Conservation (phyloP, 2,797 vertebrate genomes). For the Falco novaeseelandiae region DNA sequence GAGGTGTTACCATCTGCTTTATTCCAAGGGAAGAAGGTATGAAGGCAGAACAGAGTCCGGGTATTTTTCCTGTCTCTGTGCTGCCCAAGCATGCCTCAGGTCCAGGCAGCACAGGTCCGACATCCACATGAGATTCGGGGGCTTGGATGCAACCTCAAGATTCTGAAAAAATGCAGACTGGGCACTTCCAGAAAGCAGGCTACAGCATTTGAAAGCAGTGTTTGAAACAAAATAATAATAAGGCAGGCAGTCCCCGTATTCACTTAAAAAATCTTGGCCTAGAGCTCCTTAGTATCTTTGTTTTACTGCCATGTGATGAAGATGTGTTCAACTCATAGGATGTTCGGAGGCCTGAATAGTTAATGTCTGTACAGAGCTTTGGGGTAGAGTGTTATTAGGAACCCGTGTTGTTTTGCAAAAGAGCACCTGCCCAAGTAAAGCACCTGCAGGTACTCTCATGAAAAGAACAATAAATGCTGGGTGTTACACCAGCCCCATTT, state of each 20-base stretch:
- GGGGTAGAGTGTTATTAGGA: background rate
- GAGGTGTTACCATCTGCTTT: background rate
- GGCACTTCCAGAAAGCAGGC: background rate
- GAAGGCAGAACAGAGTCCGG: background rate
- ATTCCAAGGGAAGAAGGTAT: background rate
- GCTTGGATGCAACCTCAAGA: background rate
- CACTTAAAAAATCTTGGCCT: constrained; percentile 2
- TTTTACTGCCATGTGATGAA: background rate
- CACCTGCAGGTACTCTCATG: constrained; percentile 57
- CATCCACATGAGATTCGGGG: background rate
- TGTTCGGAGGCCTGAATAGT: background rate
- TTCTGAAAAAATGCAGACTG: background rate
- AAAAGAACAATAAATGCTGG: constrained; percentile 40
- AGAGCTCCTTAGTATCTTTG: background rate
- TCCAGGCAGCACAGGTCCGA: background rate
- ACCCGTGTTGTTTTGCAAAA: constrained; percentile 12
- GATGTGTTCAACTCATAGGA: background rate
- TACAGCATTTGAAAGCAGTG: background rate
- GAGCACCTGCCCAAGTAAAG: constrained; percentile 43
- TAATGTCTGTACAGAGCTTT: constrained; percentile 23
- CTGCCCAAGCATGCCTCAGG: background rate
- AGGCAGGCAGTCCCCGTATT: background rate
- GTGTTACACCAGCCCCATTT: constrained; percentile 33
- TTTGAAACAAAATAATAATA: background rate
- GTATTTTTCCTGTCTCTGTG: background rate